Percentiles rank a stretch among this genome's conserved stretches.
phyloP scores from a whole-genome alignment of 2,113 vertebrate species.

The Notiomystis cincta region DNA sequence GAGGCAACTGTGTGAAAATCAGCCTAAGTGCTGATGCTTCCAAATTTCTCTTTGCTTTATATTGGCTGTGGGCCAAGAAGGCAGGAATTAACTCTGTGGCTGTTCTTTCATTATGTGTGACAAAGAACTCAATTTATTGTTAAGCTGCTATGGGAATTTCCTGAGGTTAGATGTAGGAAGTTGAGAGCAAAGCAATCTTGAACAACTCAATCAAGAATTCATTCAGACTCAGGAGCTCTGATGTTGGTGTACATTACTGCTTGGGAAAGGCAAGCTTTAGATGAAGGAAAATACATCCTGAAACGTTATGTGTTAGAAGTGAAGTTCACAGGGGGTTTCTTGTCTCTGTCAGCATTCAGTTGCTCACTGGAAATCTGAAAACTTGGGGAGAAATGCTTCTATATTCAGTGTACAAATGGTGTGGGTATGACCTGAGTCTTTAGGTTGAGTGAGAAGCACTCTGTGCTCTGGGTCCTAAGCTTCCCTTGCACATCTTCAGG shows the following conservation, averaged over 20 bases:
- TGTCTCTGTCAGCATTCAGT: background rate
- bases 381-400: background rate
- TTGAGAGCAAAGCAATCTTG: conserved; percentile 10
- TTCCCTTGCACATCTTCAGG: background rate
- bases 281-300: background rate
- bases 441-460: background rate
- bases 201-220: background rate
- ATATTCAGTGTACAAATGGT: background rate
- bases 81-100: conserved; percentile 30
- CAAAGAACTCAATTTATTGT: conserved; percentile 36
- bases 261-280: background rate
- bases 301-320: background rate
- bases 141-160: conserved; percentile 44
- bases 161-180: background rate
- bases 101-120: conserved; percentile 26
- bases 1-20: background rate
- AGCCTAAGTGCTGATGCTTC: background rate
- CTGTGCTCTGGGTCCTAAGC: background rate
- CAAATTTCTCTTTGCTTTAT: background rate
- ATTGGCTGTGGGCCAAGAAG: background rate
- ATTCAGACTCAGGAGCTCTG: background rate
- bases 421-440: background rate
- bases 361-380: background rate
- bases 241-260: background rate
- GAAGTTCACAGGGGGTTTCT: background rate